Evolutionary conservation across 1,140 invertebrate genomes (phyloP).

Genomic region (Ceratosolen fusciceps): DNA sequence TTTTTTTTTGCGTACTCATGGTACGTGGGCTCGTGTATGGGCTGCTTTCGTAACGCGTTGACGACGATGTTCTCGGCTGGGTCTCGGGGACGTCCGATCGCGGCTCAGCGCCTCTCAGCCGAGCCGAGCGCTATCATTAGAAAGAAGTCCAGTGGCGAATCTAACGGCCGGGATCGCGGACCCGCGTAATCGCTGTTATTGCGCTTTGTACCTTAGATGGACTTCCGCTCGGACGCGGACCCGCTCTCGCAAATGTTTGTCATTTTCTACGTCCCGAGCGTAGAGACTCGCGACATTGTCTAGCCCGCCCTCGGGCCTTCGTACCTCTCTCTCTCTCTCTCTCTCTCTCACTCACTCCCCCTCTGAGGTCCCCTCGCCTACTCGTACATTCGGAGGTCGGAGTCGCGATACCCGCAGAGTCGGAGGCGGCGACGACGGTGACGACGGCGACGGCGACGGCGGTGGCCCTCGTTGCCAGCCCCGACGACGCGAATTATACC

Average conservation of each 20-base stretch:
- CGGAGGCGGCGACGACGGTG: no score
- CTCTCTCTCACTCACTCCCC: no score
- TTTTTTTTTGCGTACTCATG: background rate
- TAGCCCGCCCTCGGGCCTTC: background rate
- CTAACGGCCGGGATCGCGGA: conserved; percentile 35
- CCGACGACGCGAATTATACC: conserved; percentile 6
- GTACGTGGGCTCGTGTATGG: background rate
- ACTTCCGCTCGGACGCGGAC: conserved; percentile 36
- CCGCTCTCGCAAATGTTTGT: conserved; percentile 39
- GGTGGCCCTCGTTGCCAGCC: background rate
- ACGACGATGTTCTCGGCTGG: conserved; percentile 18
- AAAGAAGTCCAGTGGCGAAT: conserved; percentile 24
- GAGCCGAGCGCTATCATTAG: conserved; percentile 31
- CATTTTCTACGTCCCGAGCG: conserved; percentile 31
- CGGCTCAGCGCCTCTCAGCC: background rate
- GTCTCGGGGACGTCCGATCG: no score
- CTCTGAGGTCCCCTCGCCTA: no score
- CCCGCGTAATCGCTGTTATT: conserved; percentile 43
- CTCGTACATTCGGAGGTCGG: no score
- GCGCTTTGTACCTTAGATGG: background rate
- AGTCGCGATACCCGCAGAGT: no score
- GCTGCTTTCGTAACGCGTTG: background rate
- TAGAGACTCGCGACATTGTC: conserved; percentile 37
- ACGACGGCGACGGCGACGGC: no score
- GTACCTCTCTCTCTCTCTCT: background rate